Base-by-base conservation (phyloP, 2,113 vertebrate genomes). In the Caretta caretta region DNA sequence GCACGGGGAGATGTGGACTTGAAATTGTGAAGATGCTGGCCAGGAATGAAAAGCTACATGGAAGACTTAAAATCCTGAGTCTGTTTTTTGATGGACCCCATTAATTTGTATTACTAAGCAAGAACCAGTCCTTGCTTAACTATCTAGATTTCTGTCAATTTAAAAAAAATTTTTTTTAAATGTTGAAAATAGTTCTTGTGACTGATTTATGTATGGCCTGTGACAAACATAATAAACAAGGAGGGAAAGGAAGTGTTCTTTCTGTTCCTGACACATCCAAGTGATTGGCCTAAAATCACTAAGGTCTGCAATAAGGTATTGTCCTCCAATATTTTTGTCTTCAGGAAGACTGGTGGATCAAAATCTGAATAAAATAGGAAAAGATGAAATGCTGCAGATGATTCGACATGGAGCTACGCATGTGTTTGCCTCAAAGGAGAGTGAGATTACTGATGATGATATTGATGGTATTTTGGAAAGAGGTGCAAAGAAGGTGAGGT, bases 361-460 rank as follows among this genome's bases (percentile, higher is more conserved):
- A 88, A 99, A 99, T 89, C 97, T 99, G 84, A 99, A 99, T 98
- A 99, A 99, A 96, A 98, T 99, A 51, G 99, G 99, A 8, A 99
- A 99, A 97, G 99, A 99, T 82, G 99, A 99, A 98, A 99, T 99
- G 99, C 98, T 99, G 96, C 99, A 99, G 80, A 99, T 99, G 98
- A 99, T 99, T 95, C 98, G 99, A 53, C 99, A 99, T 6, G 99
- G 99, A 38, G 99, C 99, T 3, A 99, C 99, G 1, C 99, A 99
- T 0, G 99, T 99, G 25, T 99, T 99, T 96, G 99, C 99, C 22
- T 99, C 99, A 78, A 99, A 99, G 96, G 99, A 99, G 89, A 99
- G 99, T 50, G 99, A 99, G 96, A 99, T 99, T 93, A 99, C 99
- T 5, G 99, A 99, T 82, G 99, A 99, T 86, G 99, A 99, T 94